Conservation (phyloP, 92 coral and sea anemone genomes). For the Plumapathes pennacea region DNA sequence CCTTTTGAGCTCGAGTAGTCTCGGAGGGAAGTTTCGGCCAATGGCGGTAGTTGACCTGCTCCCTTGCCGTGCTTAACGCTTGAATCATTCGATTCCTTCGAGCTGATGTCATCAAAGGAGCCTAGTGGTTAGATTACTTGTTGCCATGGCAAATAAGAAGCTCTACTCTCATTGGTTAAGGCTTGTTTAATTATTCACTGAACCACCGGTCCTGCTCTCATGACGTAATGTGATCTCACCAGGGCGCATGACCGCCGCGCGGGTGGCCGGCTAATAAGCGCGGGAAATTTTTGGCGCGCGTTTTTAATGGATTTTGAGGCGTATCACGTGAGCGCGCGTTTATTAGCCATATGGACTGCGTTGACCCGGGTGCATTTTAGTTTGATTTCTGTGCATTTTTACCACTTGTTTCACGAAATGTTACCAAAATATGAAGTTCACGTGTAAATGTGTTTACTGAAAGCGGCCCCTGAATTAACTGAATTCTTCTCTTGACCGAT, state of each 20-base stretch:
- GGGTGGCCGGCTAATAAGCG: conserved; percentile 14
- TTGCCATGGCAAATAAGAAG: conserved; percentile 43
- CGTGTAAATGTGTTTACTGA: no score
- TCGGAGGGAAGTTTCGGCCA: conserved; percentile 25
- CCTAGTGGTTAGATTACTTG: conserved; percentile 40
- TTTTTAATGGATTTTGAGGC: no score
- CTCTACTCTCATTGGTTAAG: conserved; percentile 55
- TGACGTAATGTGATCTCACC: conserved; percentile 87
- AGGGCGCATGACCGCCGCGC: conserved; percentile 38
- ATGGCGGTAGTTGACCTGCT: conserved; percentile 26
- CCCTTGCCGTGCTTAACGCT: conserved; percentile 25
- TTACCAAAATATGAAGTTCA: no score
- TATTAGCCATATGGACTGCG: no score
- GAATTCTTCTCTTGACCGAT: no score
- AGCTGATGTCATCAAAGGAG: conserved; percentile 50
- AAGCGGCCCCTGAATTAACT: no score
- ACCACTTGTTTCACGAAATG: no score
- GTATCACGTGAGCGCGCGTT: no score
- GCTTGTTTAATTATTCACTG: conserved; percentile 49
- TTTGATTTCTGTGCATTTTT: no score
- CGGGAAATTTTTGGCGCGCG: conserved; percentile 16
- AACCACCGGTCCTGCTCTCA: conserved; percentile 61
- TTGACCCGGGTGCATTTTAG: no score
- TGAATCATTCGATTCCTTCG: conserved; percentile 62
- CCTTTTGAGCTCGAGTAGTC: conserved; percentile 5